Base-by-base conservation (phyloP, 2,888 invertebrate genomes). In the Pardosa pseudoannulata region DNA sequence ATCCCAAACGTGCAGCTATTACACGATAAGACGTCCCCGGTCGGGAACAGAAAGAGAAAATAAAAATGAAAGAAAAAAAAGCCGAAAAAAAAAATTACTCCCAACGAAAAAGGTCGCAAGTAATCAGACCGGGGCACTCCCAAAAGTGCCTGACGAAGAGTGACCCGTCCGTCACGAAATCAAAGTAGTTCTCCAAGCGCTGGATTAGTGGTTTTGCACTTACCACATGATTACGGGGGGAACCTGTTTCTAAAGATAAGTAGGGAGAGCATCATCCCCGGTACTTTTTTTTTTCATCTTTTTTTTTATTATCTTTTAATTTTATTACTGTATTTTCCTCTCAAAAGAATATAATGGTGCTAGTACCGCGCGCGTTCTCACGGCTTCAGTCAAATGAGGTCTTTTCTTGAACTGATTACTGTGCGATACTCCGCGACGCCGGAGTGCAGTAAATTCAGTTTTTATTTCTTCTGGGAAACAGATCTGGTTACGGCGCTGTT, bases 201-300 rank as follows among this genome's bases (percentile, higher is more conserved):
- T 29, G 73, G 83, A 83, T 83, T 83, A 83, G 78, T 83, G 83
- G 83, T 68, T 78, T 78, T 71, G 71, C 82, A 74, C 81, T 81
- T 81, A 74, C 74, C 73, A 75, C 81, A 70, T 70, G 68, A 80
- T 73, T 73, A 56, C 67, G 46, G 11, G 46, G 11, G n/a, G 31
- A 72, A 76, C 75, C 65, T 71, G 71, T 76, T 76, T 74, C 9
- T 28, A 23, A 67, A 31, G 67, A 67, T 67, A 67, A 67, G 32
- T 67, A 36, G 67, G 19, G 28, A 32, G 31, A 67, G 9, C 23
- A 67, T 65, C 36, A 31, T 67, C 23, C 64, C 28, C 64, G 29
- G 29, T 16, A 65, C 41, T 56, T 46, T 28, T 62, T 29, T 39
- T 36, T 62, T 64, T 36, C 32, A 29, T 31, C 39, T 50, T 78